A percentile compares a stretch with the other conserved stretches of the same genome.
phyloP scores from a whole-genome alignment of 2,797 vertebrate genomes.

The Myotis myotis region DNA sequence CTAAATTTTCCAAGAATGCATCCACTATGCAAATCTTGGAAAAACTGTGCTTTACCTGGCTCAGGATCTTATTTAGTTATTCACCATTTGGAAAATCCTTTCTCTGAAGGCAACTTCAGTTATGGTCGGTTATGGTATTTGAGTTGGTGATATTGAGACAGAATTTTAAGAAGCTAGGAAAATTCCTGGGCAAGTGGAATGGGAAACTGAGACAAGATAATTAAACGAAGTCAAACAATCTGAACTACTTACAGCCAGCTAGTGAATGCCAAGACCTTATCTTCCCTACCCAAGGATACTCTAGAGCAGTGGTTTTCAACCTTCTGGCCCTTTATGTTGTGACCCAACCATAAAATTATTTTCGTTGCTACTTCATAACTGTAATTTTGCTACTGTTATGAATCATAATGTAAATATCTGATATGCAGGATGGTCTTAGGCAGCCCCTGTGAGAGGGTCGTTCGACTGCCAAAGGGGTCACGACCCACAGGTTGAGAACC shows the following conservation, averaged over 20 bases:
- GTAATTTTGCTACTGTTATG: too few species aligned
- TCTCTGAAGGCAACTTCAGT: neutral
- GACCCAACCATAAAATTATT: too few species aligned
- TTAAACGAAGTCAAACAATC: neutral
- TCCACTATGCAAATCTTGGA: neutral
- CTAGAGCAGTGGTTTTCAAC: neutral
- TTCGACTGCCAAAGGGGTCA: too few species aligned
- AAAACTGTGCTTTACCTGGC: neutral
- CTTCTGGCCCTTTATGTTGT: too few species aligned
- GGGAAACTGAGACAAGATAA: neutral
- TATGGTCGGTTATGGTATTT: neutral
- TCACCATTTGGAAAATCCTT: neutral
- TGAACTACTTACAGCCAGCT: neutral
- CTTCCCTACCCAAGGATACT: neutral
- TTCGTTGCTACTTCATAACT: too few species aligned
- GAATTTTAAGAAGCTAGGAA: neutral
- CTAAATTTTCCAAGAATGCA: neutral
- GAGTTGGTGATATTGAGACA: neutral
- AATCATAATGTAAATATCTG: too few species aligned
- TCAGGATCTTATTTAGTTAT: neutral
- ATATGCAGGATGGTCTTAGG: too few species aligned
- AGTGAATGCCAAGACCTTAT: neutral
- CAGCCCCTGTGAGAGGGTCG: too few species aligned
- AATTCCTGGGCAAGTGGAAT: neutral
- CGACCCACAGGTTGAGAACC: too few species aligned